Conservation (phyloP, 2,113 vertebrate genomes). For the Rhynchomys soricoides region DNA sequence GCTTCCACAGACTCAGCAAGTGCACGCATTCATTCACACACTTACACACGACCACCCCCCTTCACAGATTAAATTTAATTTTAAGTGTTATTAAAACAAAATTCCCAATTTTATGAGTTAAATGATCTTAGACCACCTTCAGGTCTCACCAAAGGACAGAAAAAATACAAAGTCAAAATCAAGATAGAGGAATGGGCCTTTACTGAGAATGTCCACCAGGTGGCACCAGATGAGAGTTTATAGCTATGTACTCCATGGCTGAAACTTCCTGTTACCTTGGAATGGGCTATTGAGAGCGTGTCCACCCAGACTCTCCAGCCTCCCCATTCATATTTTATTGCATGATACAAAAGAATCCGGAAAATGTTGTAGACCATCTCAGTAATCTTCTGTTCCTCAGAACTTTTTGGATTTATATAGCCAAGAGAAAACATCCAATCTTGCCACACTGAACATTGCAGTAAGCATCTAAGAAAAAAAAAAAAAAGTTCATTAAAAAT, state of each 20-base stretch:
- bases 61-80: background rate
- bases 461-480: slow-evolving; percentile 91
- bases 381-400: slow-evolving; percentile 98
- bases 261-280: slow-evolving; percentile 90
- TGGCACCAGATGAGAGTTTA: slow-evolving; percentile 81
- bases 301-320: slow-evolving; percentile 99
- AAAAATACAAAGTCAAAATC: background rate
- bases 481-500: slow-evolving; percentile 73
- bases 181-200: slow-evolving; percentile 6
- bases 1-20: background rate
- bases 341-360: slow-evolving; percentile 98
- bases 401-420: slow-evolving; percentile 99
- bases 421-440: slow-evolving; percentile 99
- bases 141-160: background rate
- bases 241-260: background rate
- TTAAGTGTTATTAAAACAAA: background rate
- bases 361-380: slow-evolving; percentile 99
- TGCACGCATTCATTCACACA: background rate
- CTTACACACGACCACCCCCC: background rate
- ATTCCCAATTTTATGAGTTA: background rate
- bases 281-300: slow-evolving; percentile 97
- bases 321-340: slow-evolving; percentile 99
- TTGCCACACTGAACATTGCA: slow-evolving; percentile 99
- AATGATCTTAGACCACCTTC: background rate
- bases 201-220: slow-evolving; percentile 79